Evolutionary conservation across 2,797 vertebrate species (phyloP).

Genomic region (Dendrocincla tyrannina): DNA sequence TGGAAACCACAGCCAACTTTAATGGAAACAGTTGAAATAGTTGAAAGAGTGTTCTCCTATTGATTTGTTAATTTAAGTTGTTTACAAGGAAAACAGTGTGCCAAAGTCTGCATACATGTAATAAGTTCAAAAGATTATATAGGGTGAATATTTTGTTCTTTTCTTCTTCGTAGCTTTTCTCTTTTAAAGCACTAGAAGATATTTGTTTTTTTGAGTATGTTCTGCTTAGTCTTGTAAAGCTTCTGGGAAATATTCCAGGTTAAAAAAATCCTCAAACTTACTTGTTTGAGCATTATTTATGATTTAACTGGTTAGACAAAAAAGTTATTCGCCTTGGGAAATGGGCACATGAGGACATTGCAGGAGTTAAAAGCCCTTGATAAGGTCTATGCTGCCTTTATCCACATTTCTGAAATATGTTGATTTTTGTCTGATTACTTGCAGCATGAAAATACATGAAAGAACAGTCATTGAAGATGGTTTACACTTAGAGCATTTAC

Average conservation of each 20-base stretch:
- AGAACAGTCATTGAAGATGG: neutral
- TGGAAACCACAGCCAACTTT: neutral
- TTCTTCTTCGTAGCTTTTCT: neutral
- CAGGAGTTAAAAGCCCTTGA: neutral
- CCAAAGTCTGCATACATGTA: neutral
- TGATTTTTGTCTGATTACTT: neutral
- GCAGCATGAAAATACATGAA: neutral
- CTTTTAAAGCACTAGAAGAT: neutral
- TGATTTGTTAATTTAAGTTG: slow-evolving; percentile 36
- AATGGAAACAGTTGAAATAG: slow-evolving; percentile 1
- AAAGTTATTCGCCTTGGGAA: neutral
- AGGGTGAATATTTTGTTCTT: neutral
- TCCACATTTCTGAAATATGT: neutral
- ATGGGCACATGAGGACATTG: neutral
- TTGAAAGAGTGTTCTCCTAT: neutral
- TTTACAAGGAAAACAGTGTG: slow-evolving; percentile 13
- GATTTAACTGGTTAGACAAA: neutral
- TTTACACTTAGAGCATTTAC: neutral
- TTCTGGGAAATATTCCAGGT: neutral
- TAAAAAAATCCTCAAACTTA: neutral
- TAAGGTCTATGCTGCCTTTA: neutral
- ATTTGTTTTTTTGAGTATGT: neutral
- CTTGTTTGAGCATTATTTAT: neutral
- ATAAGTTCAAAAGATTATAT: neutral
- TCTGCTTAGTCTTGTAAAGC: neutral